Evolutionary conservation across 2,797 vertebrate genomes (phyloP), one percentile per base, ranked within the genome.

Genomic region (Spinus pinus): DNA sequence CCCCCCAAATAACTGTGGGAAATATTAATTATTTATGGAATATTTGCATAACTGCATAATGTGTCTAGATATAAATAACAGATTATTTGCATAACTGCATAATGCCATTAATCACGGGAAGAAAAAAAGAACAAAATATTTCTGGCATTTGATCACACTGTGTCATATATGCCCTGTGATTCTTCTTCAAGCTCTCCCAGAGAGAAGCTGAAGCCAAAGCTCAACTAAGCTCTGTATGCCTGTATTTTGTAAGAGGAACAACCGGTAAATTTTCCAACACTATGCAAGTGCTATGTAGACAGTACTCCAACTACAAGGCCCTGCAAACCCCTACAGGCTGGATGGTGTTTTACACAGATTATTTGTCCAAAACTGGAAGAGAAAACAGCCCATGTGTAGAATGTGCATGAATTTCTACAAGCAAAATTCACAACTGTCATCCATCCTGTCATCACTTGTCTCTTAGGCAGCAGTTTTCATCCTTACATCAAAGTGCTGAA

Each of bases 51-150:
- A 98, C 95, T 91, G 98, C 98, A 98, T 98, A 98, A 98, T 98
- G 96, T 97, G 96, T 97, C 98, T 98, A 97, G 97, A 98, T 98
- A 98, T 98, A 98, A 98, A 98, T 98, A 98, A 98, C 98, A 98
- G 95, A 98, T 97, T 98, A 98, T 98, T 98, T 98, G 98, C 98
- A 98, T 98, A 98, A 98, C 97, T 97, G 98, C 98, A 98, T 98
- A 98, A 98, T 98, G 97, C 95, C 87, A 97, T 97, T 98, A 98
- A 98, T 98, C 97, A 98, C 90, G 91, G 94, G 94, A 95, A 95
- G 94, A 93, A 94, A 95, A 97, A 98, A 98, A 97, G 96, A 97
- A 97, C 97, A 97, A 98, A 98, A 97, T 98, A 97, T 98, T 98
- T 98, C 98, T 97, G 96, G 97, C 93, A 95, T 96, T 95, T 95